Evolutionary conservation across 2,113 vertebrate species (phyloP).

Genomic region (Plectropomus leopardus): DNA sequence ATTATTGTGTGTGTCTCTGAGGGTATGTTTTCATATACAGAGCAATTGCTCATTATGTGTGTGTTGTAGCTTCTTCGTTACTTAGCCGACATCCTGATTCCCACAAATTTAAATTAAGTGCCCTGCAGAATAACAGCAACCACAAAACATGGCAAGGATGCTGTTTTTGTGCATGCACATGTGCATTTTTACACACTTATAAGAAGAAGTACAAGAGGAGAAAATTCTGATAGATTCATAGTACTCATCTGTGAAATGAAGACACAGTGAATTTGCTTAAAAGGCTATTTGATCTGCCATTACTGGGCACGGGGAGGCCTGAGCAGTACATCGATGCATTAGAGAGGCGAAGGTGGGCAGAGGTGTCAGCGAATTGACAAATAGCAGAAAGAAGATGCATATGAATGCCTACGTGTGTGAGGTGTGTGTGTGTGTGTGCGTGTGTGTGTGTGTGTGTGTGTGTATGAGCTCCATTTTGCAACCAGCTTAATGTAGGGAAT

Average conservation of each 20-base stretch:
- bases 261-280: constrained; percentile 75
- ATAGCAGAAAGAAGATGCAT: constrained; percentile 13
- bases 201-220: neutral
- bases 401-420: constrained; percentile 1
- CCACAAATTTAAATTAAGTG: neutral
- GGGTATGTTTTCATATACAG: neutral
- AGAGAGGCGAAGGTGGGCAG: constrained; percentile 71
- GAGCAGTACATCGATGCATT: constrained; percentile 29
- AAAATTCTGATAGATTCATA: constrained; percentile 26
- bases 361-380: constrained; percentile 36
- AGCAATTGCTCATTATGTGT: neutral
- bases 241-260: constrained; percentile 70
- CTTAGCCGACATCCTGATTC: constrained; percentile 2
- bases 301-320: constrained; percentile 40
- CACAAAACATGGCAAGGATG: neutral
- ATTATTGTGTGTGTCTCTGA: constrained; percentile 27
- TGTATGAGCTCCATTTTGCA: constrained; percentile 26
- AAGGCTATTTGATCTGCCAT: constrained; percentile 84
- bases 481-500: constrained; percentile 31
- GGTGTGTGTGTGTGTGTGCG: neutral
- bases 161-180: neutral
- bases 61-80: neutral
- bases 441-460: neutral
- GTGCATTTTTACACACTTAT: constrained; percentile 1
- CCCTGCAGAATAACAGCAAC: neutral